Evolutionary conservation across 2,797 vertebrate genomes (phyloP).

Genomic region (Sarcophilus harrisii): DNA sequence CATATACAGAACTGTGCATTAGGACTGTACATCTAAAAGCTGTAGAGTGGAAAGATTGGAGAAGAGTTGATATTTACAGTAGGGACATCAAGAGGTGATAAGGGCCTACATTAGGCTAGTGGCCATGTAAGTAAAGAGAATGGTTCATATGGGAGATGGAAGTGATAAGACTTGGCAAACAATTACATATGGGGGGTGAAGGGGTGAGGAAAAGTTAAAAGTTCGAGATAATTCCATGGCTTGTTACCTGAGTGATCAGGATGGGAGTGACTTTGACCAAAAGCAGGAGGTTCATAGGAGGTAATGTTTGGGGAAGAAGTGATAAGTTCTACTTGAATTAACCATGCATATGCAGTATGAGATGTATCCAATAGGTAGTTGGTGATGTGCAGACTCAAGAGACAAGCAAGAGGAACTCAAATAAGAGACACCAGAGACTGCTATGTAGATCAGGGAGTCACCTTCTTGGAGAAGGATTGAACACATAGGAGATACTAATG

Average conservation of each 20-base stretch:
- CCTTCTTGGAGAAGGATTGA: neutral
- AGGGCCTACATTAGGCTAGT: neutral
- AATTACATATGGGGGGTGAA: neutral
- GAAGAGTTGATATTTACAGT: neutral
- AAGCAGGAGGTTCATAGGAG: neutral
- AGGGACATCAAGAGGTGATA: neutral
- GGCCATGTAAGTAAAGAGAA: neutral
- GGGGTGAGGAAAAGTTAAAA: neutral
- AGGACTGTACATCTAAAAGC: neutral
- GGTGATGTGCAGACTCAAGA: neutral
- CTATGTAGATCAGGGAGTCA: neutral
- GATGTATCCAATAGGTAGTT: neutral
- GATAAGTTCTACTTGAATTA: neutral
- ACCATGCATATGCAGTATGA: neutral
- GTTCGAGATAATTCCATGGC: neutral
- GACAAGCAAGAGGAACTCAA: neutral
- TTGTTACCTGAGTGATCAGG: neutral
- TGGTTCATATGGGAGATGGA: neutral
- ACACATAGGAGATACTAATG: neutral
- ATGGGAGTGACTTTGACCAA: neutral
- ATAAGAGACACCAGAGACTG: neutral
- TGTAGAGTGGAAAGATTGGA: neutral
- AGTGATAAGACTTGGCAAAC: neutral
- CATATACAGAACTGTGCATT: neutral
- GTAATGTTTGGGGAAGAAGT: neutral